Evolutionary conservation across 2,888 invertebrate genomes (phyloP), one percentile per base, ranked within the genome.

Genomic region (Colostygia pectinataria): DNA sequence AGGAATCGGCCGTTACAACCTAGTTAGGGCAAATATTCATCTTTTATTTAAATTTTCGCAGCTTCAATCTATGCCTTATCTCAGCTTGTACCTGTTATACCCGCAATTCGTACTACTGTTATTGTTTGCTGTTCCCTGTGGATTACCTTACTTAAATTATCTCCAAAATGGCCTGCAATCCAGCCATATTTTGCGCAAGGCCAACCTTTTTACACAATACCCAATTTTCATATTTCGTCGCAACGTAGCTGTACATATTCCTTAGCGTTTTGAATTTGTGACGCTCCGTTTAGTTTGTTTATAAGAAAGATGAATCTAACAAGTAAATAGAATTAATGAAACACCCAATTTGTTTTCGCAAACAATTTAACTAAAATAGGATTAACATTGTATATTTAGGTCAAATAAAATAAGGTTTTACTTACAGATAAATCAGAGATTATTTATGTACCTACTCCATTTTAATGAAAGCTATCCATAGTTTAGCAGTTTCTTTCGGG

Each of bases 11-110:
- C 68, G 66, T 75, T 72, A 68, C 68, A 71, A 66, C 70, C 70
- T 66, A 73, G 68, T 77, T 70, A 75, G 53, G 67, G 68, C 64
- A 67, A 66, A 75, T 73, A 75, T 74, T 71, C 67, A 71, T 63
- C 64, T 75, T 62, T 65, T 71, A 72, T 73, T 78, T 75, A 72
- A 77, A 77, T 75, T 68, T 69, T 66, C 65, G 53, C 57, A 37
- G 31, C 55, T 40, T 31, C 53, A 55, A 60, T 55, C 52, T 52
- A 49, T 40, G 9, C 48, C 50, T 57, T 56, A 60, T 60, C 60
- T 55, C 45, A 49, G 43, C 44, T 46, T 47, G 44, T 46, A 57
- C 55, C 54, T 57, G 59, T 52, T 57, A 57, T 45, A 28, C 18
- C 50, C 43, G 48, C 53, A 44, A 60, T 55, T 57, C 54, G 54